Evolutionary conservation across 2,888 invertebrate genomes (phyloP), one percentile per base, ranked within the genome.

Genomic region (Ectropis crepuscularia): DNA sequence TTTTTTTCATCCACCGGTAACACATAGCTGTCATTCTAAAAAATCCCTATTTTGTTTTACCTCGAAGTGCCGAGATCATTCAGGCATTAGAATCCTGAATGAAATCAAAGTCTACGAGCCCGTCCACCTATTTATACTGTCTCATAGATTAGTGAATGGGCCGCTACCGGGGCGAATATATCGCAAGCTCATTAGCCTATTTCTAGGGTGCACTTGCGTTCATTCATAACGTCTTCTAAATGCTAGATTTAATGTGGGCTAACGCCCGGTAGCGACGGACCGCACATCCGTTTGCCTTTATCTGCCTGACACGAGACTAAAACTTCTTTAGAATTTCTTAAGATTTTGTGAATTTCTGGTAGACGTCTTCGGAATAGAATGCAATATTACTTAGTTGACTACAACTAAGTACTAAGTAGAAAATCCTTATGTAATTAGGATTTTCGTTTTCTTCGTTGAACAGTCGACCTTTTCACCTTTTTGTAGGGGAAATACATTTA

Each of bases 121-220:
- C 11, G 5, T 42, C 4, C 6, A 28, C 28, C 28, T 43, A 54
- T 54, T 45, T 46, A 54, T 46, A 46, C 28, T 28, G n/a, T 47
- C 41, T 46, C 41, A 51, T 51, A 28, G 42, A 28, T 50, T 45
- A 36, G 53, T 61, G 65, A 61, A 61, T 65, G 66, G 61, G 55
- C 60, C 43, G 74, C 75, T 72, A 67, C 50, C 63, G 75, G 77
- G 78, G 72, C 75, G 74, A 76, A 81, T 79, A 80, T 78, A 81
- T 78, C 74, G 76, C 74, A 70, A 69, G 68, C 75, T 79, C 79
- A 81, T 84, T 81, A 83, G 77, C 69, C 53, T 57, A 85, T 82
- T 84, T 83, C 61, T 65, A 76, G 81, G 74, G 61, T 76, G 81
- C 82, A 82, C 81, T 79, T 79, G 81, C 80, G 79, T 84, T 82